Conservation (phyloP, 2,797 vertebrate species). For the Neopelma chrysocephalum region DNA sequence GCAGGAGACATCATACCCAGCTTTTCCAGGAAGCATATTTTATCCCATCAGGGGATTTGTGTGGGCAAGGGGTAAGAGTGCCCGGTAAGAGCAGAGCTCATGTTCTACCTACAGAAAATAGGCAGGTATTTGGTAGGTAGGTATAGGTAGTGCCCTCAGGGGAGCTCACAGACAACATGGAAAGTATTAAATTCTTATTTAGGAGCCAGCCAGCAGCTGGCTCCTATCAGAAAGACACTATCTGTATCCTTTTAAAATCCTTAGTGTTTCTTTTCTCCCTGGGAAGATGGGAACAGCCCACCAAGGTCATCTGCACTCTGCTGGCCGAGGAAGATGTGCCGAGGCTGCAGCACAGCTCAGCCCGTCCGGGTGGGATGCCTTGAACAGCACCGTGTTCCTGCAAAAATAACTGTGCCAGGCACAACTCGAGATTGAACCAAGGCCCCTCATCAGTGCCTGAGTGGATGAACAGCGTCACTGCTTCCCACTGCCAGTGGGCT, state of each 20-base stretch:
- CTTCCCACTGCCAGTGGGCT: neutral
- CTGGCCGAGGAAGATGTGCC: accelerated
- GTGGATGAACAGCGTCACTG: neutral
- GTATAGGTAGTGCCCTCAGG: no score
- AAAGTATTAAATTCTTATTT: conserved; percentile 5
- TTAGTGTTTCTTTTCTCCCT: neutral
- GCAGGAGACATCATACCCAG: neutral
- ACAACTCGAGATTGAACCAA: neutral
- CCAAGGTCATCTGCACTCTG: neutral
- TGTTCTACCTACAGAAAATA: neutral
- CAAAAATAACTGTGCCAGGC: neutral
- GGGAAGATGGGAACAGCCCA: neutral
- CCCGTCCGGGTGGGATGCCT: neutral
- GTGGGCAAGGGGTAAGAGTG: neutral
- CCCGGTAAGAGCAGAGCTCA: neutral
- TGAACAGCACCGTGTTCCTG: neutral
- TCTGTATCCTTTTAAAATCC: neutral
- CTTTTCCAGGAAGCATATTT: neutral
- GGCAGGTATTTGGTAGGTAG: no score
- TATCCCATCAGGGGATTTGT: neutral
- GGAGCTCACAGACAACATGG: neutral
- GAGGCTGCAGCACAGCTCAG: neutral
- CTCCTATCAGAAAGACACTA: neutral
- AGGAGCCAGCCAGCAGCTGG: conserved; percentile 41
- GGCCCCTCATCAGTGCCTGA: neutral